Evolutionary conservation across 2,113 vertebrate species (phyloP), one percentile per base, ranked within the genome.

Genomic region (Sclerurus mexicanus): DNA sequence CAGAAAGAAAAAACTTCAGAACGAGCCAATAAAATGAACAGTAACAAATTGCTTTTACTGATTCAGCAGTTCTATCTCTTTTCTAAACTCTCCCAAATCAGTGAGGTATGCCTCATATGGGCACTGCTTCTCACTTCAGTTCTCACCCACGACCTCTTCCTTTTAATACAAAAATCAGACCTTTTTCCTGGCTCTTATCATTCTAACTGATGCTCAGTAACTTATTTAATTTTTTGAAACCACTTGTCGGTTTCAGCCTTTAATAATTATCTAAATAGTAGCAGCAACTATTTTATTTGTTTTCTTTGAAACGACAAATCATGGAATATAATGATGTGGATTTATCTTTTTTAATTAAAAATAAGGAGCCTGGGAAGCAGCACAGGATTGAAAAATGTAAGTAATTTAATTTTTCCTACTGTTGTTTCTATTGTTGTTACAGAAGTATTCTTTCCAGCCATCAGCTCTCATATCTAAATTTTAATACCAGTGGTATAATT

Each of bases 261-360:
- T 28, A 85, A 39, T 85, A 66, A 60, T 56, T 31, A 28, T 19
- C 24, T 37, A 80, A 91, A 47, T 50, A 78, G 39, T 8, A 44
- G 23, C 21, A 52, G 37, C 20, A 80, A 71, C 55, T 50, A 46
- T 50, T 91, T 76, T 64, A 60, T 85, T 91, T 3, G 7, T 59
- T 91, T 85, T 73, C 27, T 27, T 86, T 84, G 79, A 81, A 85
- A 93, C 73, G 44, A 73, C 21, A 83, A 76, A 91, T 58, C 47
- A 59, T 15, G 12, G 35, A 63, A 83, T 40, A 74, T 56, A 90
- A 78, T 47, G n/a, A 89, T 49, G 49, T 12, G 77, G 63, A 93
- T 90, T 95, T 91, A 71, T 93, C 71, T 67, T 80, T 85, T 91
- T 93, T 77, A 95, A 96, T 95, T 96, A 96, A 94, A 95, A 95